A percentile compares a stretch with the other conserved stretches of the same genome.
These are phyloP conservation scores for Zaprionus nigranus DNA, from an alignment of 1,140 invertebrate species.

Conservation along the genomic window DNA sequence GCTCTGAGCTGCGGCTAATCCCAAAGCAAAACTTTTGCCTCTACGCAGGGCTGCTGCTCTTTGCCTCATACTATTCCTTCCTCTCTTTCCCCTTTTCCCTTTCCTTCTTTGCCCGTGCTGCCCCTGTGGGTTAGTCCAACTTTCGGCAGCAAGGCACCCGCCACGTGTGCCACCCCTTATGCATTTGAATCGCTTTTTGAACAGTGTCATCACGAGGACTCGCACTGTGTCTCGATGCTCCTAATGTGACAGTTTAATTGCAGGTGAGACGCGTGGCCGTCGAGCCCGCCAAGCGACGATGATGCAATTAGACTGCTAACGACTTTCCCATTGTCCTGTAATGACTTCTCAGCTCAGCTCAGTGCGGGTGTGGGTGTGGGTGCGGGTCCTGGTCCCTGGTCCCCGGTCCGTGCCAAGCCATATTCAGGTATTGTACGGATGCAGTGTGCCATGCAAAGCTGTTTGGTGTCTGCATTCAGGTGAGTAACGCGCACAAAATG, in stretches of 20 bases:
- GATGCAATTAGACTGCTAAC: conserved; percentile 77
- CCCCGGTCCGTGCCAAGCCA: not conserved
- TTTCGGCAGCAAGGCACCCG: conserved; percentile 42
- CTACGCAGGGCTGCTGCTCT: conserved; percentile 48
- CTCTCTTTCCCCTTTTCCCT: not conserved
- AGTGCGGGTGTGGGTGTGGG: not conserved
- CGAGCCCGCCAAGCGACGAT: conserved; percentile 50
- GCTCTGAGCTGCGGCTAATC: conserved; percentile 69
- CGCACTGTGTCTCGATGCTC: conserved; percentile 21
- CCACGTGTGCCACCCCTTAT: conserved; percentile 51
- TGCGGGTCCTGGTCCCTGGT: not conserved
- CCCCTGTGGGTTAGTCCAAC: conserved; percentile 28
- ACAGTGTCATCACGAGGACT: conserved; percentile 63
- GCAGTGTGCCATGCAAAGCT: conserved; percentile 49
- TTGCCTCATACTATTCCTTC: not conserved
- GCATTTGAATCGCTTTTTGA: conserved; percentile 68
- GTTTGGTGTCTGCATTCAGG: conserved; percentile 25
- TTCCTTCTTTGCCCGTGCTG: not conserved
- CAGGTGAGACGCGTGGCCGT: conserved; percentile 79
- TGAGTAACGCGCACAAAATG: conserved; percentile 24
- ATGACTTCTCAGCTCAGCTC: conserved; percentile 59
- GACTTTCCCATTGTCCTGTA: conserved; percentile 76
- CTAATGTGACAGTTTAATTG: conserved; percentile 84
- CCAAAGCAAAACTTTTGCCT: conserved; percentile 74
- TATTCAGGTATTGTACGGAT: conserved; percentile 37